Conservation (phyloP, 2,888 invertebrate genomes). For the Meganola albula region DNA sequence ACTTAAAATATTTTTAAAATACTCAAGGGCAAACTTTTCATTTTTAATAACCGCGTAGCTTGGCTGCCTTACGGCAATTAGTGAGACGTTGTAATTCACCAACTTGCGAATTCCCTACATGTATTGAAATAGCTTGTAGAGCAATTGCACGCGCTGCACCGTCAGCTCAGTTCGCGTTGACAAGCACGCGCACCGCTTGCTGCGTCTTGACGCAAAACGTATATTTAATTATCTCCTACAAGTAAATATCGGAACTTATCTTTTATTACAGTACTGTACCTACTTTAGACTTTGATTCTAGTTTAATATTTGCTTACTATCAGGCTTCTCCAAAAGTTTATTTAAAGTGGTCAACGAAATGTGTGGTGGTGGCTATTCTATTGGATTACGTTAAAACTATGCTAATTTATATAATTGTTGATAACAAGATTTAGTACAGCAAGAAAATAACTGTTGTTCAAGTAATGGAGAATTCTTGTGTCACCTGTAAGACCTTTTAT, state of each 20-base stretch:
- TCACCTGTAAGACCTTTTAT: conserved; percentile 40
- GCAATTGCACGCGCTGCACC: conserved; percentile 46
- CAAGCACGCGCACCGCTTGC: conserved; percentile 49
- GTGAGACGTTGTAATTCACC: no score
- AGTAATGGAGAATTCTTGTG: conserved; percentile 36
- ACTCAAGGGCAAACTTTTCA: no score
- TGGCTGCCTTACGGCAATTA: no score
- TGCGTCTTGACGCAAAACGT: conserved; percentile 38
- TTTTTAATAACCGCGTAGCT: no score
- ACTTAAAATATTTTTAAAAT: no score
- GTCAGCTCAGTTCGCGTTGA: conserved; percentile 52
- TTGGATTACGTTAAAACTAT: no score
- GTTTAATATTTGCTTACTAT: conserved; percentile 50
- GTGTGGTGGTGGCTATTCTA: conserved; percentile 33
- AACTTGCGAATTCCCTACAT: conserved; percentile 63
- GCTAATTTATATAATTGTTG: no score
- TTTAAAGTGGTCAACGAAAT: conserved; percentile 15
- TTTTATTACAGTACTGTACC: conserved; percentile 28
- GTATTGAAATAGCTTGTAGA: conserved; percentile 70
- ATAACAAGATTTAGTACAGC: conserved; percentile 14
- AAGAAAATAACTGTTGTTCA: conserved; percentile 34
- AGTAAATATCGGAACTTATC: conserved; percentile 46
- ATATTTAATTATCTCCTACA: conserved; percentile 42
- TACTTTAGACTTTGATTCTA: conserved; percentile 35
- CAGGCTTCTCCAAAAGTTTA: conserved; percentile 34